Base-by-base conservation (phyloP, 1,140 invertebrate genomes). In the Cecropterus lyciades region DNA sequence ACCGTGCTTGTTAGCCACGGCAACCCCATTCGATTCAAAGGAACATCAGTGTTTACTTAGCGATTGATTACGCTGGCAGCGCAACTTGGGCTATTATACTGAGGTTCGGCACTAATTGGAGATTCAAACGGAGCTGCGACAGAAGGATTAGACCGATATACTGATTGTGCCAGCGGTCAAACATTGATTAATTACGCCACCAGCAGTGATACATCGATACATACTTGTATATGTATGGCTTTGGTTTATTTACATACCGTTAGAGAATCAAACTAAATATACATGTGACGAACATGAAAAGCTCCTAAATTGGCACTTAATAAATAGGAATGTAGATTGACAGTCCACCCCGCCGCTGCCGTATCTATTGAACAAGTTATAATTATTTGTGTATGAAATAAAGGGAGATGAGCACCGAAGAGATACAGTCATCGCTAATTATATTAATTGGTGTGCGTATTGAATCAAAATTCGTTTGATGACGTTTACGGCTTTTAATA, bases 11-110 rank as follows among this genome's bases (percentile, higher is more conserved):
- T 53, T 53, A 53, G 51, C 51, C 51, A 53, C 27, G 49, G 27
- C 51, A 15, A 53, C 15, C 13, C 27, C 17, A 15, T 48, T 4
- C 2, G 24, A 55, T 59, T 72, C 77, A 82, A 82, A 81, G 79
- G 79, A 77, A 66, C 13, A 69, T 60, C 57, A 45, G 17, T 79
- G 80, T 81, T 81, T 80, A 73, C 76, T 67, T 49, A 43, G 49
- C 65, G 49, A 79, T 82, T 80, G 79, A 82, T 84, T 82, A 77
- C 71, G 75, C 73, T 65, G 72, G 70, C 68, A 66, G 66, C 72
- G 70, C 66, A 66, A 81, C 75, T 84, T 73, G 65, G 69, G 62
- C 70, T 69, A 80, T 73, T 73, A 79, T 78, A 70, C 66, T 42
- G 57, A 46, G 70, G 70, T 72, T 52, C 57, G 53, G 17, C 48